Evolutionary conservation across 2,888 invertebrate genomes (phyloP).

Genomic region (Protonemura montana): DNA sequence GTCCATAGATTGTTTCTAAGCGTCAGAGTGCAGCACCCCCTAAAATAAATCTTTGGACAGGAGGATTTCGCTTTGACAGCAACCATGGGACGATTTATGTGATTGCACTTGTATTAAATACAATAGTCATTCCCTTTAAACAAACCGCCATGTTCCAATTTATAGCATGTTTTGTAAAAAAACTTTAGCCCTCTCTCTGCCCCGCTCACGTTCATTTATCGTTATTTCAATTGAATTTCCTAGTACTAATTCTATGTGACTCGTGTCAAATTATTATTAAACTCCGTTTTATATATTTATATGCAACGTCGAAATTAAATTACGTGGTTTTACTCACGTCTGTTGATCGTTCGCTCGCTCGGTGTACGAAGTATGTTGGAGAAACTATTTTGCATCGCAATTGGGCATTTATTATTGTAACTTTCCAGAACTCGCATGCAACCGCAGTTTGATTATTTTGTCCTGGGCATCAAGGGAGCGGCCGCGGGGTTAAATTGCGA

Average conservation of each 20-base stretch:
- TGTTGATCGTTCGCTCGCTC: neutral
- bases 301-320: neutral
- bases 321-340: neutral
- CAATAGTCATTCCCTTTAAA: neutral
- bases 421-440: neutral
- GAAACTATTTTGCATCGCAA: neutral
- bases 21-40: neutral
- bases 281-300: conserved; percentile 7
- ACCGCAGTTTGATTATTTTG: neutral
- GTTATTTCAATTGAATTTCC: neutral
- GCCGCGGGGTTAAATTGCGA: neutral
- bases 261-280: conserved; percentile 12
- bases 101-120: conserved; percentile 4
- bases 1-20: neutral
- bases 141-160: neutral
- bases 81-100: neutral
- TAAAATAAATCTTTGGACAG: neutral
- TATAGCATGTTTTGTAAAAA: neutral
- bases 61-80: neutral
- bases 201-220: neutral
- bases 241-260: neutral
- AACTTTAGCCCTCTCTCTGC: neutral
- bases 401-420: neutral
- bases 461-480: neutral
- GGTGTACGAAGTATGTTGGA: neutral